Evolutionary conservation across 2,888 invertebrate species (phyloP), one percentile per base, ranked within the genome.

Genomic region (Oligia fasciuncula): DNA sequence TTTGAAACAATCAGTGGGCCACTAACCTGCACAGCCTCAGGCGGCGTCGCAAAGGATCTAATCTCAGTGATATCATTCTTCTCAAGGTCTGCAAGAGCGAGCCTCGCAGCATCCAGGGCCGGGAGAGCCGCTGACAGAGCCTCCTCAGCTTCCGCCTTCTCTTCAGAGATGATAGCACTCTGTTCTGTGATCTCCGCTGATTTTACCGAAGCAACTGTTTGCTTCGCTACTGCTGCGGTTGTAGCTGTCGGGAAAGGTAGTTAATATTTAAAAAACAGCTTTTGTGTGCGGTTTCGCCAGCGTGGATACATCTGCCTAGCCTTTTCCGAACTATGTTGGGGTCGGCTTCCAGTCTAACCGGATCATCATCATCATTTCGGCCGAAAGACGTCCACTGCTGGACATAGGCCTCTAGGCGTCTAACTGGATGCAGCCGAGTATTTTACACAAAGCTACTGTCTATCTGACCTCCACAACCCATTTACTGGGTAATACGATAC

Each of bases 61-160:
- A 99, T 99, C 96, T 99, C 99, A 43, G 99, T 99, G 88, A 99
- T 99, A 91, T 99, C 99, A 1, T 98, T 97, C 95, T 99, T 99
- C 73, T 99, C 98, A 68, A 99, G 95, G 87, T 99, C 98, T 0
- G 98, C 97, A 0, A 99, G 96, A 0, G 99, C 99, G 23, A 97
- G 91, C 80, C 98, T 97, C 0, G 99, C 99, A 17, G 97, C 97
- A 91, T 99, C 98, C 1, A 99, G 95, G 0, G 98, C 99, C 0
- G 99, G 99, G 92, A 99, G 94, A 0, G 99, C 99, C 65, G 98
- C 98, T 0, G 98, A 97, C 72, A 99, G 94, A 0, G 97, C 98
- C 86, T 97, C 98, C 92, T 98, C 98, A 0, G 99, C 99, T 69
- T 99, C 99, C 0, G 97, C 97, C 93, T 99, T 98, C 93, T 99